Evolutionary conservation across 2,797 vertebrate species (phyloP).

Genomic region (Cyclura pinguis): DNA sequence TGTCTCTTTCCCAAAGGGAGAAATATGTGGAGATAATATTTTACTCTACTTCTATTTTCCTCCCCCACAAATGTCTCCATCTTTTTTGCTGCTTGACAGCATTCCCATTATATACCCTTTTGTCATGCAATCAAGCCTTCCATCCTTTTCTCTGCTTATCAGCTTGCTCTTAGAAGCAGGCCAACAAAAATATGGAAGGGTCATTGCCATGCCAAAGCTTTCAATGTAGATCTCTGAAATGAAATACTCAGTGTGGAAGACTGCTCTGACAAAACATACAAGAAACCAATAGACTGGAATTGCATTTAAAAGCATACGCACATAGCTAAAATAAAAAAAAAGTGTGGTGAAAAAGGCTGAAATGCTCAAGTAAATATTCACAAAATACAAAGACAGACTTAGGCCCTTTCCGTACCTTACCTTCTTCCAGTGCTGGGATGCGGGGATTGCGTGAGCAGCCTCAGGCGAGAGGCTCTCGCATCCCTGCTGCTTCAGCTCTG

Average conservation of each 20-base stretch:
- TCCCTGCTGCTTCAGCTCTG: too few relatives aligned
- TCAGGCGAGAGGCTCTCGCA: too few relatives aligned
- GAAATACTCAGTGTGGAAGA: conserved; percentile 55
- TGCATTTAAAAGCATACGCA: conserved; percentile 22
- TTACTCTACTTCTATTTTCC: conserved; percentile 28
- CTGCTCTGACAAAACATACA: conserved; percentile 30
- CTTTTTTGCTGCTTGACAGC: conserved; percentile 50
- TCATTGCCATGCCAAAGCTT: conserved; percentile 57
- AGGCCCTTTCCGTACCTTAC: too few relatives aligned
- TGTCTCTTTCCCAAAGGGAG: conserved; percentile 11
- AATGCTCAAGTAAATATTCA: conserved; percentile 19
- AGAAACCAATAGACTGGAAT: conserved; percentile 46
- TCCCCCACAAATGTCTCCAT: conserved; percentile 36
- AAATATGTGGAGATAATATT: conserved; percentile 33
- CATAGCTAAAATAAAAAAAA: conserved; percentile 4
- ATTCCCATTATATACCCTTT: conserved; percentile 46
- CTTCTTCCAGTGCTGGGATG: too few relatives aligned
- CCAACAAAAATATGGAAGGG: conserved; percentile 38
- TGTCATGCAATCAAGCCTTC: conserved; percentile 60
- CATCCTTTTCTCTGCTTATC: conserved; percentile 55
- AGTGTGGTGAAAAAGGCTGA: conserved; percentile 34
- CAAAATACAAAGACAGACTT: neutral
- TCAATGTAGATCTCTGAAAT: conserved; percentile 64
- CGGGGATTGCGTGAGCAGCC: too few relatives aligned
- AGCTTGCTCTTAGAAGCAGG: conserved; percentile 50